These are phyloP conservation scores for Gymnopithys bicolor DNA, from an alignment of 2,797 vertebrate genomes.

Conservation along the genomic window DNA sequence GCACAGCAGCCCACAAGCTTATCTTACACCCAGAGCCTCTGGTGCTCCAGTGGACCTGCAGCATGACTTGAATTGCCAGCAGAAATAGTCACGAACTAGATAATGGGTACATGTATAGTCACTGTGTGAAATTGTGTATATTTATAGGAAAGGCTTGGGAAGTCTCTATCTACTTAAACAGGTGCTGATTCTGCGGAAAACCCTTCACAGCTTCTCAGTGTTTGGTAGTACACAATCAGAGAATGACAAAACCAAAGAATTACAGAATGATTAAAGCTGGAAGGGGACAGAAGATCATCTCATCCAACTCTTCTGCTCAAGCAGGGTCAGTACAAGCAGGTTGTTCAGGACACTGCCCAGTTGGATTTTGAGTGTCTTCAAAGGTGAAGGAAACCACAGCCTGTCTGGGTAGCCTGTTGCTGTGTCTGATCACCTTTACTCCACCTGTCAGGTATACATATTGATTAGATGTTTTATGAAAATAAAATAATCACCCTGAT, in stretches of 20 bases:
- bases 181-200: background rate
- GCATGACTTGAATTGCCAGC: background rate
- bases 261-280: background rate
- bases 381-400: background rate
- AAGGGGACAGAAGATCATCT: background rate
- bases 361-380: background rate
- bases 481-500: background rate
- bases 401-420: background rate
- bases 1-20: background rate
- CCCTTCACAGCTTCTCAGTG: background rate
- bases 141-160: background rate
- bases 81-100: background rate
- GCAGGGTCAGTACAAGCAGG: background rate
- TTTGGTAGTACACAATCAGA: background rate
- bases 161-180: background rate
- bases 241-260: background rate
- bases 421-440: background rate
- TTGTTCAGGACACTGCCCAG: background rate
- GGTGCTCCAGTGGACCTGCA: background rate
- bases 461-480: background rate
- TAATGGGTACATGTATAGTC: background rate
- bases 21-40: background rate
- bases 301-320: fast-evolving
- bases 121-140: background rate
- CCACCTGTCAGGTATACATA: background rate